These are phyloP conservation scores for Drosophila kambysellisi DNA, from an alignment of 2,888 invertebrate genomes.

Conservation along the genomic window DNA sequence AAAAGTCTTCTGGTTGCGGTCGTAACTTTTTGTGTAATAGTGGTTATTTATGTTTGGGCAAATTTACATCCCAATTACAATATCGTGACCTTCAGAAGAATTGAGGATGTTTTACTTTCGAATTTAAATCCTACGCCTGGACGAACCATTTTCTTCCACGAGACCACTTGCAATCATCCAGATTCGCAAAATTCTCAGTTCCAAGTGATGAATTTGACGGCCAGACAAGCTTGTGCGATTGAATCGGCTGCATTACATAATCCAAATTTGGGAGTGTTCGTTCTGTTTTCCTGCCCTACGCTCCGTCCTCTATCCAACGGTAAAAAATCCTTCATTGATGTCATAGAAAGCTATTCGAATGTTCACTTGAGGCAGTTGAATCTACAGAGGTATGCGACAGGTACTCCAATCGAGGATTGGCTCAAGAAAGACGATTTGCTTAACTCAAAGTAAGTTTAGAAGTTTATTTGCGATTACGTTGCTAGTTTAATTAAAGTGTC, in stretches of 20 bases:
- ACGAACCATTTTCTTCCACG: constrained; percentile 84
- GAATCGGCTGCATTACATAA: constrained; percentile 84
- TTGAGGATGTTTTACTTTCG: constrained; percentile 34
- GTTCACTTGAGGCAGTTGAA: constrained; percentile 81
- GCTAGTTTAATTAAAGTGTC: not conserved
- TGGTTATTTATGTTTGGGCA: too few species aligned
- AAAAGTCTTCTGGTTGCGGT: not conserved
- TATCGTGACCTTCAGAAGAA: not conserved
- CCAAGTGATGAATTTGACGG: constrained; percentile 69
- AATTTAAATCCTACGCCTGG: constrained; percentile 75
- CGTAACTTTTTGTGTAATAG: not conserved
- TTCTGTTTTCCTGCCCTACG: constrained; percentile 82
- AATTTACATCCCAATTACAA: not conserved
- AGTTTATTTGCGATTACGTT: not conserved
- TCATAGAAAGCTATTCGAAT: constrained; percentile 79
- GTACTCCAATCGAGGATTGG: constrained; percentile 83
- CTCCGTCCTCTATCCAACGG: constrained; percentile 28
- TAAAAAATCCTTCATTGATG: constrained; percentile 64
- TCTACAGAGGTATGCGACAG: constrained; percentile 79
- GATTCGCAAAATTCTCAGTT: not conserved
- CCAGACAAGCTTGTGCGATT: constrained; percentile 84
- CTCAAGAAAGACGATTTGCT: constrained; percentile 77
- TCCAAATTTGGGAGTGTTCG: constrained; percentile 81
- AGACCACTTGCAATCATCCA: constrained; percentile 79
- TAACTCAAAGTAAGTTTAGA: constrained; percentile 48